Conservation (phyloP, 2,888 invertebrate genomes). For the Autographa pulchrina region DNA sequence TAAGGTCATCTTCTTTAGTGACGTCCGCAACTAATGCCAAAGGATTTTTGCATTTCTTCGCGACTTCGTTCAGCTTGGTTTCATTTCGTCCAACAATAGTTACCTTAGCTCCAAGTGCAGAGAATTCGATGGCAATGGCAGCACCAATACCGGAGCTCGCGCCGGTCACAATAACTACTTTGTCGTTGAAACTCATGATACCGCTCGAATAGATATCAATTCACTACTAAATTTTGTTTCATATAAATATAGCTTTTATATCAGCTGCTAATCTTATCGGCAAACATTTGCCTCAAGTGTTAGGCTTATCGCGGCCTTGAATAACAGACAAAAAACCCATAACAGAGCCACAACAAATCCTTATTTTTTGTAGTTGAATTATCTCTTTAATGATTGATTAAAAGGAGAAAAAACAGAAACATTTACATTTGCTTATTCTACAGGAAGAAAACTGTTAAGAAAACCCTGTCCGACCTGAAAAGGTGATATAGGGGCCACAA, state of each 20-base stretch:
- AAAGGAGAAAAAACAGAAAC: no score
- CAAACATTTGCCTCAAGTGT: neutral
- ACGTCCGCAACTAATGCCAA: constrained; percentile 23
- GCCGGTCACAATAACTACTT: constrained; percentile 7
- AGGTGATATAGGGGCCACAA: no score
- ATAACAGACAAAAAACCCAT: no score
- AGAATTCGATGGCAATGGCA: constrained; percentile 10
- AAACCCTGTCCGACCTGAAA: no score
- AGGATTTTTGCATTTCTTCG: constrained; percentile 2
- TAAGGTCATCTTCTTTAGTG: constrained; percentile 33
- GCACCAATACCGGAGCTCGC: constrained; percentile 14
- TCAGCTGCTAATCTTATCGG: neutral
- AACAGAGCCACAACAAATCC: no score
- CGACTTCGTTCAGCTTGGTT: constrained; percentile 2
- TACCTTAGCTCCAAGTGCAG: constrained; percentile 5
- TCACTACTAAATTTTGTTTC: neutral
- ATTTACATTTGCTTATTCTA: no score
- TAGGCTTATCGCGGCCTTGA: no score
- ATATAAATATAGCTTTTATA: neutral
- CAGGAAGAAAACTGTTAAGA: no score
- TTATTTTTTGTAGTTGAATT: no score
- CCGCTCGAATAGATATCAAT: neutral
- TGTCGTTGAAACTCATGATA: neutral
- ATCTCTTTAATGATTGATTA: no score
- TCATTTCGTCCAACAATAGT: constrained; percentile 9